Percentiles rank a stretch among this genome's conserved stretches.
phyloP scores from a whole-genome alignment of 2,113 vertebrate genomes.

The Seriola aureovittata region DNA sequence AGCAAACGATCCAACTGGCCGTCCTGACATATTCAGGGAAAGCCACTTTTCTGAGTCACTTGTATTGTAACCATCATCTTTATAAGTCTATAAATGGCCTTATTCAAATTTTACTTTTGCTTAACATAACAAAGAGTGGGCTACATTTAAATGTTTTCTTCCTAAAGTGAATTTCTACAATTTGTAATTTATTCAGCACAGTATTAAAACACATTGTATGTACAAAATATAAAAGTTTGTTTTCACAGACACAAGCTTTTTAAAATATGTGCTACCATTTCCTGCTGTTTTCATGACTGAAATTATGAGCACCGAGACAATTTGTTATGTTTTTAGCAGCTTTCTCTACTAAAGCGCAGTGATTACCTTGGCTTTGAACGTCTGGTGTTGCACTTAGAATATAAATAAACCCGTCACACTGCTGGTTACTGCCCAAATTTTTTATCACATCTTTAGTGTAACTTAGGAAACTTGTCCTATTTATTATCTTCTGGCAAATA shows the following conservation, averaged over 20 bases:
- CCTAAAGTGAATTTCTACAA: background rate
- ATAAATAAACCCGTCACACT: constrained; percentile 54
- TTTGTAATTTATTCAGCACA: background rate
- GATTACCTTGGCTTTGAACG: constrained; percentile 28
- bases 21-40: background rate
- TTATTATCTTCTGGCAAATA: constrained; percentile 4
- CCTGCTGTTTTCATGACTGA: constrained; percentile 35
- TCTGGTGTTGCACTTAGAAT: constrained; percentile 45
- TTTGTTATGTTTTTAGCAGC: constrained; percentile 21
- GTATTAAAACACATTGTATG: background rate
- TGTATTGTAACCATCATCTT: background rate
- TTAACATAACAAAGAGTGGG: background rate
- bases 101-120: background rate
- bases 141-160: background rate
- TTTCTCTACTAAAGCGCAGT: constrained; percentile 28
- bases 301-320: constrained; percentile 21
- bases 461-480: constrained; percentile 18
- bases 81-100: background rate
- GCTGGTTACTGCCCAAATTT: constrained; percentile 31
- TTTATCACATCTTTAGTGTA: constrained; percentile 29
- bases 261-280: constrained; percentile 18
- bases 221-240: background rate
- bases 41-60: constrained; percentile 11
- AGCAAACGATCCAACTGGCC: constrained; percentile 25
- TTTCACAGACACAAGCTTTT: constrained; percentile 9